Evolutionary conservation across 2,113 vertebrate genomes (phyloP).

Genomic region (Oceanites oceanicus): DNA sequence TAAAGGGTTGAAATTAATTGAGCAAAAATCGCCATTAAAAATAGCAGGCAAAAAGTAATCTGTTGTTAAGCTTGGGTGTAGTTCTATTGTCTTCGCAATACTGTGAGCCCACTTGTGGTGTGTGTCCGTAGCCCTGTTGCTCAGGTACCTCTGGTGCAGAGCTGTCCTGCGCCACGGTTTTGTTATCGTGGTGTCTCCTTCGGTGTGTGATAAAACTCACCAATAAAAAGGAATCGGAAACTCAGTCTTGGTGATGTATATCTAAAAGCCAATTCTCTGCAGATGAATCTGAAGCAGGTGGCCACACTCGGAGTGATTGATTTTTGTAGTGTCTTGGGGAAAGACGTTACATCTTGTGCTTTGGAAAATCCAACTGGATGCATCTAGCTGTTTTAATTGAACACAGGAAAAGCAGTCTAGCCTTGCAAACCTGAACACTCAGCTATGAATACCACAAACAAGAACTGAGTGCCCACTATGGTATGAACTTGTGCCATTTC

Average conservation of each 20-base stretch:
- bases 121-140: neutral
- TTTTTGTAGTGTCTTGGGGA: neutral
- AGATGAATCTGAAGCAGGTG: neutral
- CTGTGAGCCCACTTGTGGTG: neutral
- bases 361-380: neutral
- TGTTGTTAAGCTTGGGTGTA: neutral
- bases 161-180: accelerated
- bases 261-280: neutral
- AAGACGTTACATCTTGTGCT: neutral
- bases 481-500: neutral
- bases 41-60: too few relatives aligned
- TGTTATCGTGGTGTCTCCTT: neutral
- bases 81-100: neutral
- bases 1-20: neutral
- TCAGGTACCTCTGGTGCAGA: neutral
- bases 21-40: neutral
- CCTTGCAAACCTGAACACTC: neutral
- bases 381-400: neutral
- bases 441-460: neutral
- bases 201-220: neutral
- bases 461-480: neutral
- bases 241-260: neutral
- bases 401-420: neutral
- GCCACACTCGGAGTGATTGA: accelerated
- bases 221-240: neutral